Conservation (phyloP, 2,888 invertebrate species). For the Acanthosepion pharaonis region DNA sequence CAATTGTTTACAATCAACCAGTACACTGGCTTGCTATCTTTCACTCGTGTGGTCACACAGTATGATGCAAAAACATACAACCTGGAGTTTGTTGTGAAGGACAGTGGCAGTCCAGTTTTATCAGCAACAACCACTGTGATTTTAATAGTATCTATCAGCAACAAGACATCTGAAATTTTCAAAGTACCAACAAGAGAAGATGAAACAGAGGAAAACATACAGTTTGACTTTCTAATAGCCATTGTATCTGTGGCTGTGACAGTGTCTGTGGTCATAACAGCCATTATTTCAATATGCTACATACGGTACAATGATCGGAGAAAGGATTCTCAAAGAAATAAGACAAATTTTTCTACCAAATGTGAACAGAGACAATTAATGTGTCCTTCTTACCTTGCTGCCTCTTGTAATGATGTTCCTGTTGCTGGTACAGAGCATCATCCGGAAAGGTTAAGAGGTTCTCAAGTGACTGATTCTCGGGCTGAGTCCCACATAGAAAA, state of each 20-base stretch:
- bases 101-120: neutral
- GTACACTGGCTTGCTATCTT: neutral
- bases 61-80: neutral
- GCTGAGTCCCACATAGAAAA: neutral
- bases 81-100: neutral
- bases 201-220: neutral
- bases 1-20: neutral
- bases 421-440: neutral
- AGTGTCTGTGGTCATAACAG: neutral
- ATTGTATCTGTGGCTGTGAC: neutral
- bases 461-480: neutral
- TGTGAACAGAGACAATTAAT: neutral
- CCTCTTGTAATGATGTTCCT: neutral
- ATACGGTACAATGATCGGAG: conserved; percentile 1
- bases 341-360: conserved; percentile 3
- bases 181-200: neutral
- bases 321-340: neutral
- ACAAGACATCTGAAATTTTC: neutral
- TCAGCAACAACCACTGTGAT: neutral
- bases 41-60: neutral
- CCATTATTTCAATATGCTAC: conserved; percentile 1
- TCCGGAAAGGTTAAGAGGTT: neutral
- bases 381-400: neutral
- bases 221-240: conserved; percentile 33
- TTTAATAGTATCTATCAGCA: neutral